These are phyloP conservation scores for Synchiropus splendidus DNA, from an alignment of 2,113 vertebrate genomes.

Conservation along the genomic window DNA sequence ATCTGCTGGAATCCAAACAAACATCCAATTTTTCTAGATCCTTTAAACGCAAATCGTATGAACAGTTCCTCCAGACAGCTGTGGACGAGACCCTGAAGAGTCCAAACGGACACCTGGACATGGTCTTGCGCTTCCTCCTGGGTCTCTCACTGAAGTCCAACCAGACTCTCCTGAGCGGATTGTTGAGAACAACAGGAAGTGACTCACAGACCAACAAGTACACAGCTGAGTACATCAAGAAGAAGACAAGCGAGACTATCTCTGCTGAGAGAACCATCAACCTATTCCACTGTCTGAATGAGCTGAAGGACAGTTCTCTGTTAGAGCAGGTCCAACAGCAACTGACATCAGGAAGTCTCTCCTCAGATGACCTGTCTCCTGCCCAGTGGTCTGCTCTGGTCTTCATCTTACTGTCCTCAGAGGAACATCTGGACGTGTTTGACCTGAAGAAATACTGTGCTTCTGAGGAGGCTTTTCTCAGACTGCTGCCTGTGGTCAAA, in stretches of 20 bases:
- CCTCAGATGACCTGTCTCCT: background rate
- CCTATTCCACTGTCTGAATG: slow-evolving; percentile 1
- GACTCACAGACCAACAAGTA: background rate
- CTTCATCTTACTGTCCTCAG: slow-evolving; percentile 4
- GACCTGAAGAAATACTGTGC: slow-evolving; percentile 2
- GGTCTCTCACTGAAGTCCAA: slow-evolving; percentile 1
- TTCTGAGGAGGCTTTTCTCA: background rate
- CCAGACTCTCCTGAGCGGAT: background rate
- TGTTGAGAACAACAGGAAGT: background rate
- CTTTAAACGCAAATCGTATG: background rate
- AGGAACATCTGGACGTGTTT: background rate
- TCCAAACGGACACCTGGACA: slow-evolving; percentile 1
- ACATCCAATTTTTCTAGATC: background rate
- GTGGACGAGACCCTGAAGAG: background rate
- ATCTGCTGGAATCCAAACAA: background rate
- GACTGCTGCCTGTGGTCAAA: slow-evolving; percentile 4
- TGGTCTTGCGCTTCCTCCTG: slow-evolving; percentile 2
- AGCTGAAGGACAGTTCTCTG: slow-evolving; percentile 1
- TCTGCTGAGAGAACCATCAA: slow-evolving; percentile 1
- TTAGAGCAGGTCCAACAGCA: slow-evolving; percentile 1
- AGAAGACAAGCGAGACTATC: background rate
- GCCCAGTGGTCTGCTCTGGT: slow-evolving; percentile 3
- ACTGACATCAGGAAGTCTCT: background rate
- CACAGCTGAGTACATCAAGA: background rate
- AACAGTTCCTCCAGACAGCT: background rate